These are phyloP conservation scores for Trichonephila inaurata DNA, from an alignment of 1,140 invertebrate species.

Conservation along the genomic window DNA sequence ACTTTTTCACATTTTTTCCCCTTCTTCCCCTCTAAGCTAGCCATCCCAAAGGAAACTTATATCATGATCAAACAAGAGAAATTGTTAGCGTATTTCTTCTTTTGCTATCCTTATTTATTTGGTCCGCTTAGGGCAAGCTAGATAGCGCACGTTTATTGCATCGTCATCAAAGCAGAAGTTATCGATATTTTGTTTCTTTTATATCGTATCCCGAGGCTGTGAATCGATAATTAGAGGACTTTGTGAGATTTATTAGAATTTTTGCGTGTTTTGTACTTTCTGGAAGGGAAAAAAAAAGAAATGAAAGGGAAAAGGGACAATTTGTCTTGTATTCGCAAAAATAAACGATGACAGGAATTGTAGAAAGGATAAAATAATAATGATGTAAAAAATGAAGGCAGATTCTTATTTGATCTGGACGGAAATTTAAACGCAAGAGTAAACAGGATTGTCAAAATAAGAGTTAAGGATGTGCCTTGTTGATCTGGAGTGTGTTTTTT, in stretches of 20 bases:
- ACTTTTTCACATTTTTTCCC: constrained; percentile 23
- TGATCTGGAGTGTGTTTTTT: not conserved
- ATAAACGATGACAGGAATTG: constrained; percentile 29
- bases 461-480: not conserved
- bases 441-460: not conserved
- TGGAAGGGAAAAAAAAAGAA: not conserved
- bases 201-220: constrained; percentile 43
- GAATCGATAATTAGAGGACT: constrained; percentile 71
- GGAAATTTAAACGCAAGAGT: not conserved
- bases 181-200: constrained; percentile 62
- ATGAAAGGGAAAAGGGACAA: constrained; percentile 30
- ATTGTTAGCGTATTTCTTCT: constrained; percentile 67
- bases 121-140: not conserved
- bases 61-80: constrained; percentile 63
- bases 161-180: constrained; percentile 57
- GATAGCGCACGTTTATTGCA: constrained; percentile 64
- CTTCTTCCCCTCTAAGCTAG: not conserved
- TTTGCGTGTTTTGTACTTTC: constrained; percentile 46
- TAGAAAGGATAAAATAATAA: not conserved
- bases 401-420: constrained; percentile 33
- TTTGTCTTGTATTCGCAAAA: constrained; percentile 14
- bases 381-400: not conserved
- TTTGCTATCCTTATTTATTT: constrained; percentile 33
- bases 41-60: constrained; percentile 14
- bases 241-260: constrained; percentile 58